Base-by-base conservation (phyloP, 1,140 invertebrate genomes). In the Drosophila auraria region DNA sequence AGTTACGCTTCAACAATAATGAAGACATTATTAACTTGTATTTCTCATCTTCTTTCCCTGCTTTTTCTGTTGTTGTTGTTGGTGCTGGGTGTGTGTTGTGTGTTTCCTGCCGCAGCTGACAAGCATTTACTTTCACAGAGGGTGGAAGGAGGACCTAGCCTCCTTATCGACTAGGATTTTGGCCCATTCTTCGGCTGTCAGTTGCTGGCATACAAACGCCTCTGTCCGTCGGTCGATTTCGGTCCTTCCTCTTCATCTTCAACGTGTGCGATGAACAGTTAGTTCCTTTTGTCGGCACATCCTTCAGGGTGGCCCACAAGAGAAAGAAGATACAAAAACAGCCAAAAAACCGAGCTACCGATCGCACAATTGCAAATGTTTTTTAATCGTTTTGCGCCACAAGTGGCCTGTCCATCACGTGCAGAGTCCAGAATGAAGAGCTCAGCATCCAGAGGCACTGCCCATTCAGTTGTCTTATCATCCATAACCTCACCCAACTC, bases 1-100 rank as follows among this genome's bases (percentile, higher is more conserved):
- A 92, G 90, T 79, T 92, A 90, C 90, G 90, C 90, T 92, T 92
- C 80, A 90, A 83, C 75, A 92, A 92, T 92, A 90, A 92, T 92
- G 90, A 92, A 92, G 89, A 92, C 90, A 92, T 92, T 92, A 92
- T 92, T 92, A 92, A 92, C 90, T 92, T 84, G 78, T 81, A 91
- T 91, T 70, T 53, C 61, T 71, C 60, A 51, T 45, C 27, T 63
- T 58, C 42, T 36, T 75, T 23, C 50, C 15, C 23, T n/a, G 3
- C 40, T 51, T 33, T 33, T 57, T 50, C 25, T 56, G 30, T 38
- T 25, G 38, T 33, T 40, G 47, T 17, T 63, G 50, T 33, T 61
- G 57, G 8, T 17, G 23, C 27, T 58, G 51, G 66, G 45, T 76
- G 74, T 78, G 74, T 78, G 58, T 58, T 70, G 64, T 69, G 75